Conservation (phyloP, 2,113 vertebrate genomes). For the Nycticebus coucang region DNA sequence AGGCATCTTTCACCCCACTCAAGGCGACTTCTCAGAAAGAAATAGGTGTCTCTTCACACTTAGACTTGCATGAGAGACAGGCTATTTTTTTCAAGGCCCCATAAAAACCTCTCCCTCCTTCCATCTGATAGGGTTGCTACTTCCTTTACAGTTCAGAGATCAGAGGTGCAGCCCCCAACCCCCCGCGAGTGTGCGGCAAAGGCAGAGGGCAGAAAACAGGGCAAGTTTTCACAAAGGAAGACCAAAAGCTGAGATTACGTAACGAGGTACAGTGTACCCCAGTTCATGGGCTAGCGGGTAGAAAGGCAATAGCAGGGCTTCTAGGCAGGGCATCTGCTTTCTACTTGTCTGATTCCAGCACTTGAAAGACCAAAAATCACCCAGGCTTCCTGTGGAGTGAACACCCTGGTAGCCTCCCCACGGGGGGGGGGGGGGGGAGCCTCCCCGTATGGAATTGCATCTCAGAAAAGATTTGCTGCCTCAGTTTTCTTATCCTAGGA, state of each 20-base stretch:
- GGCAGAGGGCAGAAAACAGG: conserved; percentile 73
- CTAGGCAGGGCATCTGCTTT: neutral
- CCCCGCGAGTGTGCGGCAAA: conserved; percentile 71
- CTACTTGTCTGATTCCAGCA: conserved; percentile 31
- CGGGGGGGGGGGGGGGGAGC: no score
- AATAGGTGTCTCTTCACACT: conserved; percentile 18
- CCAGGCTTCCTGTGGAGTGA: neutral
- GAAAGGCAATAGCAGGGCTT: conserved; percentile 40
- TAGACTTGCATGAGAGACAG: conserved; percentile 62
- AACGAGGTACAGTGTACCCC: conserved; percentile 60
- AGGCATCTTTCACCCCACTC: neutral
- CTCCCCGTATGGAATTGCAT: neutral
- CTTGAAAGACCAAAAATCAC: neutral
- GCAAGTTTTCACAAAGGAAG: conserved; percentile 75
- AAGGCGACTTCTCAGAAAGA: neutral
- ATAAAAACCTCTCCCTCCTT: conserved; percentile 63
- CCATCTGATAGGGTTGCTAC: conserved; percentile 79
- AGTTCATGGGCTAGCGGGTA: conserved; percentile 5
- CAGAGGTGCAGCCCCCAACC: conserved; percentile 71
- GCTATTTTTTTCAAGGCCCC: conserved; percentile 78
- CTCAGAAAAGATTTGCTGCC: neutral
- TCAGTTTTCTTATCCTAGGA: neutral
- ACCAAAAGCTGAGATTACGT: conserved; percentile 73
- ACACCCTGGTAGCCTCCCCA: no score
- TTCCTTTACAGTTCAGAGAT: conserved; percentile 80